phyloP scores from a whole-genome alignment of 2,113 vertebrate species.

The Rhinopomastus cyanomelas region DNA sequence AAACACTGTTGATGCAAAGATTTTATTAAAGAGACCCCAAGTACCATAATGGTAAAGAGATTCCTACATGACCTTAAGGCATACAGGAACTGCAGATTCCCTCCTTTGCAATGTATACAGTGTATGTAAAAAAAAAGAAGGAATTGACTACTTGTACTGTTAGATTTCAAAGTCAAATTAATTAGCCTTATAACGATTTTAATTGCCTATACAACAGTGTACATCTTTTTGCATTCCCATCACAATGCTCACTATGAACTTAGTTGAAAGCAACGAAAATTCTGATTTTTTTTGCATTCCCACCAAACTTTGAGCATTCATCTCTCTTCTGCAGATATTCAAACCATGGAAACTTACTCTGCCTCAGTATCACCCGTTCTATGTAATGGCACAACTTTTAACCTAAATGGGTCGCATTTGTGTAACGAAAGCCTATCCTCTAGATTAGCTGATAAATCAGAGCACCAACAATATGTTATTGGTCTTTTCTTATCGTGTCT shows the following conservation, averaged over 20 bases:
- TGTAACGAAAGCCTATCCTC: constrained; percentile 69
- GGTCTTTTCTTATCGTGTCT: constrained; percentile 93
- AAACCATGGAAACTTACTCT: constrained; percentile 78
- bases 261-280: neutral
- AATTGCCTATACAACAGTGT: neutral
- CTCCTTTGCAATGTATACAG: neutral
- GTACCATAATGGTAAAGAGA: constrained; percentile 41
- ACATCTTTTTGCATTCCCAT: neutral
- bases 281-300: neutral
- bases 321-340: neutral
- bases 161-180: neutral
- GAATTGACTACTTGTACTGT: neutral
- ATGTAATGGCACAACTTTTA: constrained; percentile 73
- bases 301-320: neutral
- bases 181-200: neutral
- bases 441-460: constrained; percentile 67
- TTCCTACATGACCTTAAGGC: constrained; percentile 2
- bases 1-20: neutral
- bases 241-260: neutral
- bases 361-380: constrained; percentile 69
- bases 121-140: neutral
- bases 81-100: constrained; percentile 24
- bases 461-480: constrained; percentile 84
- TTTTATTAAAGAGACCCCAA: neutral
- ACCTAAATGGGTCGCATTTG: constrained; percentile 72